Evolutionary conservation across 2,797 vertebrate species (phyloP).

Genomic region (Rhinella marina): DNA sequence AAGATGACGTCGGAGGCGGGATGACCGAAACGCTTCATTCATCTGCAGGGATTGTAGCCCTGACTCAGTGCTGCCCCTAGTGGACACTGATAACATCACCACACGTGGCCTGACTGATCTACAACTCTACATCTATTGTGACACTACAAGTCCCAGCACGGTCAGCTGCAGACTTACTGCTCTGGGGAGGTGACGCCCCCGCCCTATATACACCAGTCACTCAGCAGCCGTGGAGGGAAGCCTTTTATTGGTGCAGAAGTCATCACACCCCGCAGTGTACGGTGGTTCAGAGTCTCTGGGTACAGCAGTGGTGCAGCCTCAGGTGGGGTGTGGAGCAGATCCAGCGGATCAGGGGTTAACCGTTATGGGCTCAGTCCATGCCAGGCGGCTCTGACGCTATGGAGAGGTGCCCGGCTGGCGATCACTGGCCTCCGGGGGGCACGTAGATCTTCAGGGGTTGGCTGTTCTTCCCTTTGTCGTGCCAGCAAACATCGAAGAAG

Average conservation of each 20-base stretch:
- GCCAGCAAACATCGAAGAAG: conserved; percentile 76
- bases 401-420: neutral
- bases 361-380: neutral
- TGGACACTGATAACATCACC: too few relatives aligned
- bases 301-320: neutral
- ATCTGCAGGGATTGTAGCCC: too few relatives aligned
- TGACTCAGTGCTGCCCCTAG: too few relatives aligned
- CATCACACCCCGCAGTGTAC: neutral
- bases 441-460: conserved; percentile 67
- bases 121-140: neutral
- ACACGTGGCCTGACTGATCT: neutral
- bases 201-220: neutral
- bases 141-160: neutral
- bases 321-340: too few relatives aligned
- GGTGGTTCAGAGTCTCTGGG: neutral
- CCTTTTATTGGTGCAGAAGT: neutral
- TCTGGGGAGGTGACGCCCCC: neutral
- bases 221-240: neutral
- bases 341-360: neutral
- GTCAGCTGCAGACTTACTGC: neutral
- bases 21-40: too few relatives aligned
- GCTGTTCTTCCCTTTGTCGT: conserved; percentile 73
- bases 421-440: neutral
- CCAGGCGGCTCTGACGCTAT: neutral
- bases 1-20: too few relatives aligned